Evolutionary conservation across 2,797 vertebrate species (phyloP).

Genomic region (Tarsius wallacei): DNA sequence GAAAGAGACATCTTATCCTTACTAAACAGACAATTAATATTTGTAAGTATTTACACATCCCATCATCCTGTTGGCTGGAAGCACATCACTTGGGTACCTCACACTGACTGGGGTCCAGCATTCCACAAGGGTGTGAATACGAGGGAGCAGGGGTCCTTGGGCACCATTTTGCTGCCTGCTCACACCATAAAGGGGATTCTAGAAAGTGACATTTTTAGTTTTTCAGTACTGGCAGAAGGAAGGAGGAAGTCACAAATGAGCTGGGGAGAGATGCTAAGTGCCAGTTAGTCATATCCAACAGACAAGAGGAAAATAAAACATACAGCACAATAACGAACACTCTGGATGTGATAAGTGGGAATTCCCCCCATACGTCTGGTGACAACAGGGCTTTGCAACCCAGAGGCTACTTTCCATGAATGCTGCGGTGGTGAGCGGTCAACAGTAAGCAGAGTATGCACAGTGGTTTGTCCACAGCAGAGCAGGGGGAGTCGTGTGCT

Average conservation of each 20-base stretch:
- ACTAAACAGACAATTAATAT: no score
- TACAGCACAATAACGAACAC: accelerated
- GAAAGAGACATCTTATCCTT: background rate
- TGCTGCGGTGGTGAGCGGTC: accelerated
- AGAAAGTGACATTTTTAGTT: background rate
- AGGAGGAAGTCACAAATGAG: background rate
- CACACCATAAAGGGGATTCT: no score
- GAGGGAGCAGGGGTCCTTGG: background rate
- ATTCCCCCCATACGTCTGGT: accelerated
- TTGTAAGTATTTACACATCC: no score
- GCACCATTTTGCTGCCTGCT: no score
- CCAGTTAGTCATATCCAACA: accelerated
- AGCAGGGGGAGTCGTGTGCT: background rate
- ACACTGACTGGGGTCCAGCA: background rate
- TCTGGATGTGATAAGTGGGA: accelerated
- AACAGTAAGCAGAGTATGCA: accelerated
- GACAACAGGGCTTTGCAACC: accelerated
- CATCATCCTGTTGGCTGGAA: background rate
- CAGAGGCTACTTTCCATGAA: background rate
- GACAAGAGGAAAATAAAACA: background rate
- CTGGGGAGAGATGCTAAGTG: background rate
- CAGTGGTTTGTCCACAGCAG: accelerated
- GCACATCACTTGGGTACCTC: background rate
- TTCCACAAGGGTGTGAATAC: background rate
- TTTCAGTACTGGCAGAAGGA: background rate